These are phyloP conservation scores for Eclectus roratus DNA, from an alignment of 2,113 vertebrate species.

Conservation along the genomic window DNA sequence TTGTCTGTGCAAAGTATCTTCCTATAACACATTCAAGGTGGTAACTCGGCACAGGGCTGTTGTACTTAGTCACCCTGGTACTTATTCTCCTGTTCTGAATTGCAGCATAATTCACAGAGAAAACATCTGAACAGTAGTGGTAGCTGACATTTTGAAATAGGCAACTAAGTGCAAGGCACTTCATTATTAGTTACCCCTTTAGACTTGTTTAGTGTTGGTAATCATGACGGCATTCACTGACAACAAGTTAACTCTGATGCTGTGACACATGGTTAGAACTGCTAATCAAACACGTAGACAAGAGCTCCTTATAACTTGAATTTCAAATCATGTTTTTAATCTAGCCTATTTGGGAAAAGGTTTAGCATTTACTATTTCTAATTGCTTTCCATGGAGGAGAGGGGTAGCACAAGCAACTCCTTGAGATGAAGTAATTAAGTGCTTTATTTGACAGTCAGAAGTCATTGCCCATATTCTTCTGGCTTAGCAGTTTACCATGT, in stretches of 20 bases:
- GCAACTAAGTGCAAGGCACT: background rate
- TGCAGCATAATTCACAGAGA: background rate
- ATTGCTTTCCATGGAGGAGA: background rate
- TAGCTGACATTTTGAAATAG: background rate
- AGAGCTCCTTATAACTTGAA: background rate
- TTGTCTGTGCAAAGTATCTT: background rate
- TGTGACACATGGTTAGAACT: background rate
- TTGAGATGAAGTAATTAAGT: background rate
- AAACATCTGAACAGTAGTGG: background rate
- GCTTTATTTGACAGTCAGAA: background rate
- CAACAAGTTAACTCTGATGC: background rate
- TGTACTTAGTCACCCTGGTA: background rate
- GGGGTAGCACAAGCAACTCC: background rate
- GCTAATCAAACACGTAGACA: background rate
- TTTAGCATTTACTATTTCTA: background rate
- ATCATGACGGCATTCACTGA: accelerated
- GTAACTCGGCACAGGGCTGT: background rate
- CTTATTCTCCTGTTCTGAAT: background rate
- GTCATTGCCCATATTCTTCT: background rate
- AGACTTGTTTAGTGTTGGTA: background rate
- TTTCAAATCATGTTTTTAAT: background rate
- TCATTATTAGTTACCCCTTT: background rate
- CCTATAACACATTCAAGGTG: background rate
- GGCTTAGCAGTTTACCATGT: background rate
- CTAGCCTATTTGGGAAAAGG: background rate